Evolutionary conservation across 2,888 invertebrate species (phyloP), one percentile per base, ranked within the genome.

Genomic region (Epinotia ramella): DNA sequence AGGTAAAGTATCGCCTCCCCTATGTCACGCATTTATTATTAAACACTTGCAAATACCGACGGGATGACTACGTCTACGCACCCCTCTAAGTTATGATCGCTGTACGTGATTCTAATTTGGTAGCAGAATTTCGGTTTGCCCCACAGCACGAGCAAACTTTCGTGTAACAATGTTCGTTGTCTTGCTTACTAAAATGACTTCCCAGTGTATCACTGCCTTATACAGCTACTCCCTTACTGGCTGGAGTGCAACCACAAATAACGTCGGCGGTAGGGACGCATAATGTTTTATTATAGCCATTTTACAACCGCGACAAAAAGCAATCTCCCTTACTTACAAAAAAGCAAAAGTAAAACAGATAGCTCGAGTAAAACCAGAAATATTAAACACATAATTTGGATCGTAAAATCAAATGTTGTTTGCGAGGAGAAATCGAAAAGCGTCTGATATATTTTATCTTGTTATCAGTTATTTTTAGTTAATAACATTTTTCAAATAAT

Each of bases 241-340:
- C 80, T 85, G 82, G 85, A 91, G 89, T 91, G 91, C 89, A 92
- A 84, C 89, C 88, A 87, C 91, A 89, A 91, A 91, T 90, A 91
- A 89, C 82, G 81, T 70, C 79, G 80, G 78, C 85, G 83, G 86
- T 83, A 87, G 87, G 88, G 88, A 87, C 89, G 86, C 90, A 88
- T 91, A 87, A 91, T 91, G 88, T 91, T 92, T 92, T 92, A 92
- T 91, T 89, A 91, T 81, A 85, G 84, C 85, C 86, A 87, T 89
- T 91, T 90, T 89, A 92, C 87, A 91, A 88, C 91, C 89, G 83
- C 88, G 84, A 86, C 87, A 89, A 28, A 89, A 90, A 90, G 88
- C 89, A 90, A 91, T 92, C 90, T 89, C 82, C 86, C 87, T 88
- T 91, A 90, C 89, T 90, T 90, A 88, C 87, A 84, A 84, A 86